Percentiles rank a stretch among this genome's conserved stretches.
phyloP scores from a whole-genome alignment of 1,140 invertebrate genomes.

The Neodiprion lecontei region DNA sequence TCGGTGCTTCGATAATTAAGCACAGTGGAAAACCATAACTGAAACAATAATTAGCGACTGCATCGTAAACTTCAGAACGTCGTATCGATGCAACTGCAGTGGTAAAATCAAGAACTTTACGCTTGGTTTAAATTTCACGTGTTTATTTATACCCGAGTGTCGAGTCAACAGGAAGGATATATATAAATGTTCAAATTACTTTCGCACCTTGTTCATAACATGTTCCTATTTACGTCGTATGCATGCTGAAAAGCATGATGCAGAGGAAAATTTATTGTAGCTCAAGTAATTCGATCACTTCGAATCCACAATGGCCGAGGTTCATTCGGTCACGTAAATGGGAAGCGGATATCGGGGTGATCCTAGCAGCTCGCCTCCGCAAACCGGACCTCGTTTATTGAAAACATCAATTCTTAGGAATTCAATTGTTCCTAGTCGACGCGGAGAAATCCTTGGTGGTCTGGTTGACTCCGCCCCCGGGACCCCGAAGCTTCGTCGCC shows the following conservation, averaged over 20 bases:
- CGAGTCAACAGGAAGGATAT: too few relatives aligned
- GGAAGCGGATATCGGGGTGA: neutral
- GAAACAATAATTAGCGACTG: neutral
- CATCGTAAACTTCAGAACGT: neutral
- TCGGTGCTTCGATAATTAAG: neutral
- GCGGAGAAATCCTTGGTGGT: neutral
- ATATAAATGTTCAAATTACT: too few relatives aligned
- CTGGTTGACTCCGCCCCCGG: too few relatives aligned
- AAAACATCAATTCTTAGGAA: neutral
- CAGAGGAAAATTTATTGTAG: too few relatives aligned
- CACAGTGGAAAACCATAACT: neutral
- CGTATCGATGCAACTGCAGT: neutral
- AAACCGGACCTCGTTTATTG: neutral
- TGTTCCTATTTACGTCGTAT: too few relatives aligned
- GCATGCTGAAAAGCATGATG: too few relatives aligned
- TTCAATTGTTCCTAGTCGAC: conserved; percentile 1
- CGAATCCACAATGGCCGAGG: neutral
- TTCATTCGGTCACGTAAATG: neutral
- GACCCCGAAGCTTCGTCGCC: neutral
- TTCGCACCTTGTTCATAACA: too few relatives aligned
- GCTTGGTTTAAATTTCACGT: too few relatives aligned
- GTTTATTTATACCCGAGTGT: too few relatives aligned
- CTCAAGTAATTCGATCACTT: too few relatives aligned
- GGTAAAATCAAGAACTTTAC: too few relatives aligned
- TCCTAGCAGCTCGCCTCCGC: neutral